A percentile compares a stretch with the other conserved stretches of the same genome.
Conservation (phyloP, 2,888 invertebrate genomes). For the Callinectes sapidus region DNA sequence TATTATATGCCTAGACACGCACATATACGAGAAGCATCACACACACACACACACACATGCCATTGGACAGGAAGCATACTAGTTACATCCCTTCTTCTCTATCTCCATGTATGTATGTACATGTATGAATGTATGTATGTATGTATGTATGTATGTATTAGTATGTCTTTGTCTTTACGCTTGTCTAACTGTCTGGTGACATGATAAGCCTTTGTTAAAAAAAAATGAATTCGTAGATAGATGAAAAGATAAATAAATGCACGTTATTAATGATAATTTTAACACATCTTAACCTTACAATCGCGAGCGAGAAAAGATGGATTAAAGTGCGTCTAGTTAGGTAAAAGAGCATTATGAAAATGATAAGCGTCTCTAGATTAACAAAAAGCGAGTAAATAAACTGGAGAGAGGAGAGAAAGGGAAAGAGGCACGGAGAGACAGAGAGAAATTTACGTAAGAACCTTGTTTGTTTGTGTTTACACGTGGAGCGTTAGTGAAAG, state of each 20-base stretch:
- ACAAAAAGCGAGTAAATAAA: not conserved
- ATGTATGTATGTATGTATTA: not conserved
- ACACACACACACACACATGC: conserved; percentile 39
- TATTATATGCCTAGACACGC: not conserved
- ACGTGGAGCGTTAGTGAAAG: no score
- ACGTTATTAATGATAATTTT: no score
- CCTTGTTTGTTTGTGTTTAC: no score
- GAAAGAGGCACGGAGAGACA: no score
- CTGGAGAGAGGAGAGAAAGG: no score
- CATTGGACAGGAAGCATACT: not conserved
- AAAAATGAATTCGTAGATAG: no score
- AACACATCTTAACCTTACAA: no score
- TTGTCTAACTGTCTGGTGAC: not conserved
- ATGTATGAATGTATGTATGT: no score
- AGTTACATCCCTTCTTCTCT: not conserved
- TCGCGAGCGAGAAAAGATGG: no score
- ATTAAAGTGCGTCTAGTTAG: no score
- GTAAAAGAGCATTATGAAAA: no score
- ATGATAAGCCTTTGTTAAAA: not conserved
- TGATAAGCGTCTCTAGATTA: not conserved
- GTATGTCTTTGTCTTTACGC: not conserved
- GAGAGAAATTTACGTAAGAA: not conserved
- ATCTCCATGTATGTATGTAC: not conserved
- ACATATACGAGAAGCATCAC: not conserved
- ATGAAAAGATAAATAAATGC: not conserved